Conservation (phyloP, 2,113 vertebrate genomes). For the Lipophrys pholis region DNA sequence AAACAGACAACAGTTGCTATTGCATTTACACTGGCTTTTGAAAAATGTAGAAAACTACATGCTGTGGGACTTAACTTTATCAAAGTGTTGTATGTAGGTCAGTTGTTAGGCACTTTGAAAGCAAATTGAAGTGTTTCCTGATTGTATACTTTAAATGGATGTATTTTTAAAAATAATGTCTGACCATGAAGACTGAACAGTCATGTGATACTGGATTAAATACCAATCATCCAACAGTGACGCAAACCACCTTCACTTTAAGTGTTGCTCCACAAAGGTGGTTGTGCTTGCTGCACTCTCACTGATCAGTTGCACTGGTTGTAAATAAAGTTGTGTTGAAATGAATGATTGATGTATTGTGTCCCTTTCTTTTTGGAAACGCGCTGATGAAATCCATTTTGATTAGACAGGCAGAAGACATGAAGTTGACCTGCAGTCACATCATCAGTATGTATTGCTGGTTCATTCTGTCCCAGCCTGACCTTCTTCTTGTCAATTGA, state of each 20-base stretch:
- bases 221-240: not conserved
- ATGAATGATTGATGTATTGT: not conserved
- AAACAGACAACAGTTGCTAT: slow-evolving; percentile 37
- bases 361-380: not conserved
- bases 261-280: not conserved
- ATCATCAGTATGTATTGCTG: slow-evolving; percentile 2
- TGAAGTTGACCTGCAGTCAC: not conserved
- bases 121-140: too few species aligned
- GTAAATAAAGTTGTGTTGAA: not conserved
- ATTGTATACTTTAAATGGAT: too few species aligned
- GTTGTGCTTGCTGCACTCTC: not conserved
- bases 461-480: slow-evolving; percentile 13
- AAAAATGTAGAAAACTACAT: slow-evolving; percentile 34
- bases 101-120: not conserved
- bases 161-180: too few species aligned
- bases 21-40: slow-evolving; percentile 34
- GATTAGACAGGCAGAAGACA: not conserved
- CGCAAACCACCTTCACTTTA: not conserved
- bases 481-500: not conserved
- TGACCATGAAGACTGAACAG: too few species aligned
- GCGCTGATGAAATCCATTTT: not conserved
- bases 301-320: not conserved
- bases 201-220: not conserved
- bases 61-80: slow-evolving; percentile 25
- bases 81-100: slow-evolving; percentile 9